Evolutionary conservation across 2,888 invertebrate species (phyloP).

Genomic region (Scaptomyza flava): DNA sequence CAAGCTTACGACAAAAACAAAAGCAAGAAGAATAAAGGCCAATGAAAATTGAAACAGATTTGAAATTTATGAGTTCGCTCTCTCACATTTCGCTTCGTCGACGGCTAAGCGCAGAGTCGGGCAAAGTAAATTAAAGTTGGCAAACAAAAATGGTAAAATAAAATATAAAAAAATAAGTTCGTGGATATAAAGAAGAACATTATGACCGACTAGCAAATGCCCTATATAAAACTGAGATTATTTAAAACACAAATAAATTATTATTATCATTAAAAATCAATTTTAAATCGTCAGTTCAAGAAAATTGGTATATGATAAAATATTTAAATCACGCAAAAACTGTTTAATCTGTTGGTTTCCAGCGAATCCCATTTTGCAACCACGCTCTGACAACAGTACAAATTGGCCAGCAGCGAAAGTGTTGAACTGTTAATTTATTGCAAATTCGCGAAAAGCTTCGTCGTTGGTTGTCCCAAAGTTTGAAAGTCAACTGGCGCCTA

Average conservation of each 20-base stretch:
- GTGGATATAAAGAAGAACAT: neutral
- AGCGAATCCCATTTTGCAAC: constrained; percentile 25
- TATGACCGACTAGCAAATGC: constrained; percentile 18
- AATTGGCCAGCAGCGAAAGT: constrained; percentile 7
- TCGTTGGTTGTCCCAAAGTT: constrained; percentile 31
- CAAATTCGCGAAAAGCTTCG: constrained; percentile 32
- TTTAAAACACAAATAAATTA: neutral
- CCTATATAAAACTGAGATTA: constrained; percentile 5
- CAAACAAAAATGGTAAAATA: constrained; percentile 60
- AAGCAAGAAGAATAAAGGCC: constrained; percentile 37
- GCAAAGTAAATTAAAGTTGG: constrained; percentile 65
- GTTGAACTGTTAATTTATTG: constrained; percentile 61
- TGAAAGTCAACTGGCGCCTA: constrained; percentile 74
- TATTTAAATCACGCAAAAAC: constrained; percentile 41
- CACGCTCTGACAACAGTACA: constrained; percentile 14
- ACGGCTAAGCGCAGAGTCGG: constrained; percentile 26
- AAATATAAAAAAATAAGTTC: constrained; percentile 21
- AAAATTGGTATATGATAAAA: constrained; percentile 31
- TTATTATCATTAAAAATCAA: neutral
- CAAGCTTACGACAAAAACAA: constrained; percentile 58
- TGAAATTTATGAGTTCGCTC: constrained; percentile 66
- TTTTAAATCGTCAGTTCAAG: neutral
- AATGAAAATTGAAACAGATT: constrained; percentile 73
- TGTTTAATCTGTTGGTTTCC: constrained; percentile 14
- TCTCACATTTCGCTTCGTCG: constrained; percentile 29